Percentiles rank a stretch among this genome's conserved stretches.
These are phyloP conservation scores for Agelaius phoeniceus DNA, from an alignment of 2,113 vertebrate genomes.

Conservation along the genomic window DNA sequence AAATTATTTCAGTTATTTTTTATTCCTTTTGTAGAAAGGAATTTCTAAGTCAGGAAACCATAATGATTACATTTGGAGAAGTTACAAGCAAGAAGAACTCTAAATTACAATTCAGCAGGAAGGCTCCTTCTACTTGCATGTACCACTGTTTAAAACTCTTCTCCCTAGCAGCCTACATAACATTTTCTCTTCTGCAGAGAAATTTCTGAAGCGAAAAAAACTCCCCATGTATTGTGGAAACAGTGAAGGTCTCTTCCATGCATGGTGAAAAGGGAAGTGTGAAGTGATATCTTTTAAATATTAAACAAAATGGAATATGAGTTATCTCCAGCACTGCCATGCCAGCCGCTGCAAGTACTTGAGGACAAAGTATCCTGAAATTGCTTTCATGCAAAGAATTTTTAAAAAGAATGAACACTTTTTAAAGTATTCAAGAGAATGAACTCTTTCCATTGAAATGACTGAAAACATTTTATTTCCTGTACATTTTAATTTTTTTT, in stretches of 20 bases:
- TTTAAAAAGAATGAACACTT: background rate
- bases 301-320: background rate
- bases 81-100: background rate
- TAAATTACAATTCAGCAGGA: background rate
- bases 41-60: background rate
- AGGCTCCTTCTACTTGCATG: background rate
- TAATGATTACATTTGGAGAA: background rate
- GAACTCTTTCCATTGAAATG: background rate
- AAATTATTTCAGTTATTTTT: background rate
- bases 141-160: background rate
- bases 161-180: background rate
- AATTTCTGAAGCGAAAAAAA: background rate
- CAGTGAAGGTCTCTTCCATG: background rate
- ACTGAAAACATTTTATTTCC: background rate
- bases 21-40: background rate
- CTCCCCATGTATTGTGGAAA: background rate
- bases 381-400: background rate
- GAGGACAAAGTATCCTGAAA: background rate
- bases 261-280: background rate
- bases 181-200: background rate
- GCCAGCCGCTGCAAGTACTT: fast-evolving
- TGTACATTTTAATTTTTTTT: background rate
- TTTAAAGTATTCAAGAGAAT: background rate
- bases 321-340: background rate
- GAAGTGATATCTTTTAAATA: background rate